A percentile compares a stretch with the other conserved stretches of the same genome.
Conservation (phyloP, 2,113 vertebrate species). For the Lutjanus erythropterus region DNA sequence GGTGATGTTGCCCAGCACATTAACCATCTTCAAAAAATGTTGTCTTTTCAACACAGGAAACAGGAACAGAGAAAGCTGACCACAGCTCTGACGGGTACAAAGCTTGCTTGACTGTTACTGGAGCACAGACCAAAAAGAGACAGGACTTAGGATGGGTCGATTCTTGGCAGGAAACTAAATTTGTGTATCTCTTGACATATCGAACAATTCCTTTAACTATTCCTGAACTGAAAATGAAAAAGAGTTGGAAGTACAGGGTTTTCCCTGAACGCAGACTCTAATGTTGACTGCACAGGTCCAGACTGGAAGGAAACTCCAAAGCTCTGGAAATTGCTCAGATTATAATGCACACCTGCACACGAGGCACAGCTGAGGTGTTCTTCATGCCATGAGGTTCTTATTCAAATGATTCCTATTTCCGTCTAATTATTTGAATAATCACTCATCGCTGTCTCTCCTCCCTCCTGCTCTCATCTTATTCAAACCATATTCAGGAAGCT, state of each 20-base stretch:
- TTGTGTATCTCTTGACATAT: neutral
- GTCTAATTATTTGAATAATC: slow-evolving; percentile 59
- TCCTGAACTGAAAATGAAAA: neutral
- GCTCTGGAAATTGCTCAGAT: slow-evolving; percentile 2
- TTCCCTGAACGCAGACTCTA: neutral
- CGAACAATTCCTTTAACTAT: neutral
- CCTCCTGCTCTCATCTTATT: slow-evolving; percentile 46
- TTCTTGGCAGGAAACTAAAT: neutral
- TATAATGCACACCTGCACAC: slow-evolving; percentile 10
- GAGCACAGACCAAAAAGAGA: too few species aligned
- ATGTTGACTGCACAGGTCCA: neutral
- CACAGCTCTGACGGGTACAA: too few species aligned
- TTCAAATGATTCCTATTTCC: slow-evolving; percentile 58
- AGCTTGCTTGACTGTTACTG: too few species aligned
- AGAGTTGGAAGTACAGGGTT: neutral
- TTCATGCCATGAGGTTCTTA: slow-evolving; percentile 20
- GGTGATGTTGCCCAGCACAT: too few species aligned
- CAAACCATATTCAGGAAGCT: slow-evolving; percentile 54
- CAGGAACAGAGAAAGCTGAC: too few species aligned
- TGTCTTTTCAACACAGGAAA: too few species aligned
- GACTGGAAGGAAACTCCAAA: neutral
- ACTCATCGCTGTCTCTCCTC: slow-evolving; percentile 35
- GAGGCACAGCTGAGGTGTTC: slow-evolving; percentile 32
- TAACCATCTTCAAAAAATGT: too few species aligned
- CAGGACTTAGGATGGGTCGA: too few species aligned